Evolutionary conservation across 2,113 vertebrate genomes (phyloP).

Genomic region (Hoplias malabaricus): DNA sequence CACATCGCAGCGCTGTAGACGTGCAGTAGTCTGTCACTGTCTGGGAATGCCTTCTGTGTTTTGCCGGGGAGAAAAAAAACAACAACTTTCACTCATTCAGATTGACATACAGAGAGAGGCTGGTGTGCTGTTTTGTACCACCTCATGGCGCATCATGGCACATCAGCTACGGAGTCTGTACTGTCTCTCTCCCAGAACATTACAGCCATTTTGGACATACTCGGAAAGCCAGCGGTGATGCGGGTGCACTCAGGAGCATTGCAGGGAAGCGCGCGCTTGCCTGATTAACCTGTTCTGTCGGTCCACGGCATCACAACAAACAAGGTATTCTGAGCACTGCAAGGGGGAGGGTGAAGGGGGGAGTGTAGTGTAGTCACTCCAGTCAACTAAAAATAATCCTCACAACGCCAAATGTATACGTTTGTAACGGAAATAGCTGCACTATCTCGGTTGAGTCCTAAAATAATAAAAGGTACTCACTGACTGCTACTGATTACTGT

Average conservation of each 20-base stretch:
- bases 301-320: constrained; percentile 59
- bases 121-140: not conserved
- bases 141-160: not conserved
- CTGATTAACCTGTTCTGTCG: constrained; percentile 37
- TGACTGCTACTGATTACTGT: not conserved
- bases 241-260: constrained; percentile 2
- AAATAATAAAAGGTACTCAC: constrained; percentile 7
- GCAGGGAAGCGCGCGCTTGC: constrained; percentile 27
- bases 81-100: not conserved
- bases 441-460: constrained; percentile 29
- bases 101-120: not conserved
- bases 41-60: constrained; percentile 39
- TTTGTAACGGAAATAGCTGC: constrained; percentile 38
- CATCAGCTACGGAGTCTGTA: not conserved
- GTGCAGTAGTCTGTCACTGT: constrained; percentile 28
- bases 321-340: constrained; percentile 35
- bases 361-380: constrained; percentile 41
- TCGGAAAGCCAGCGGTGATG: not conserved
- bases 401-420: constrained; percentile 39
- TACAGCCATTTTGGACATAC: not conserved
- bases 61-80: constrained; percentile 4
- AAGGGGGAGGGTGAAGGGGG: constrained; percentile 37
- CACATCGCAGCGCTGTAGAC: constrained; percentile 16
- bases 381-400: constrained; percentile 58
- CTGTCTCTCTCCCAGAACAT: not conserved